A percentile compares a stretch with the other conserved stretches of the same genome.
Conservation (phyloP, 2,797 vertebrate species). For the Pseudotriccus pelzelni region DNA sequence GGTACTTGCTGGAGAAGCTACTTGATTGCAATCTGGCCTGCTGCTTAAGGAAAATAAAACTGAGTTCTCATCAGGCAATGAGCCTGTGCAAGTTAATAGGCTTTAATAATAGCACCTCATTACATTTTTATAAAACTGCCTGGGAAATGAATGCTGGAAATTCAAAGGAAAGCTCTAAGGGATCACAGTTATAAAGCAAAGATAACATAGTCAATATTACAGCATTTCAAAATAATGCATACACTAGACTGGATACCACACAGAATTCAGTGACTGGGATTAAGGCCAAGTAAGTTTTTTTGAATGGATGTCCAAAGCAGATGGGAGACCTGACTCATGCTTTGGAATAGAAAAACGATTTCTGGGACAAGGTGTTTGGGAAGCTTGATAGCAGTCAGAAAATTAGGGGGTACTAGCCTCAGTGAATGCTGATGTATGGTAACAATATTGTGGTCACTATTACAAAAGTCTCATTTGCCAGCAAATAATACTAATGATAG, state of each 20-base stretch:
- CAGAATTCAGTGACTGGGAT: slow-evolving; percentile 47
- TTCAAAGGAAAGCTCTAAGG: slow-evolving; percentile 54
- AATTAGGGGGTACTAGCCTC: background rate
- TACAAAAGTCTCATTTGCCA: slow-evolving; percentile 1
- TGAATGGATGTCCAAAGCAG: slow-evolving; percentile 57
- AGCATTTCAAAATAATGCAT: slow-evolving; percentile 64
- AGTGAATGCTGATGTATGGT: slow-evolving; percentile 1
- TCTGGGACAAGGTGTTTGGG: slow-evolving; percentile 49
- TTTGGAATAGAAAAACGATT: slow-evolving; percentile 39
- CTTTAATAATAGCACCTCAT: slow-evolving; percentile 73
- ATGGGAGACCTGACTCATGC: slow-evolving; percentile 55
- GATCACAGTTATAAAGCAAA: slow-evolving; percentile 59
- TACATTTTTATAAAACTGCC: slow-evolving; percentile 61
- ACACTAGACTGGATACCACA: slow-evolving; percentile 20
- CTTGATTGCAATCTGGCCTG: slow-evolving; percentile 72
- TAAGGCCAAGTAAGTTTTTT: slow-evolving; percentile 44
- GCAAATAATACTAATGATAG: background rate
- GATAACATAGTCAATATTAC: slow-evolving; percentile 65
- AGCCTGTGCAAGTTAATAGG: slow-evolving; percentile 63
- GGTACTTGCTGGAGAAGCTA: slow-evolving; percentile 44
- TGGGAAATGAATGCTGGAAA: slow-evolving; percentile 65
- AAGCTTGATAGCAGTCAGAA: slow-evolving; percentile 45
- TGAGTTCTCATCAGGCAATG: slow-evolving; percentile 65
- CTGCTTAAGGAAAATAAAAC: slow-evolving; percentile 65
- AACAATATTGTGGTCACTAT: slow-evolving; percentile 19